A percentile compares a stretch with the other conserved stretches of the same genome.
Evolutionary conservation across 2,113 vertebrate species (phyloP).

Genomic region (Oreochromis tanganicae): DNA sequence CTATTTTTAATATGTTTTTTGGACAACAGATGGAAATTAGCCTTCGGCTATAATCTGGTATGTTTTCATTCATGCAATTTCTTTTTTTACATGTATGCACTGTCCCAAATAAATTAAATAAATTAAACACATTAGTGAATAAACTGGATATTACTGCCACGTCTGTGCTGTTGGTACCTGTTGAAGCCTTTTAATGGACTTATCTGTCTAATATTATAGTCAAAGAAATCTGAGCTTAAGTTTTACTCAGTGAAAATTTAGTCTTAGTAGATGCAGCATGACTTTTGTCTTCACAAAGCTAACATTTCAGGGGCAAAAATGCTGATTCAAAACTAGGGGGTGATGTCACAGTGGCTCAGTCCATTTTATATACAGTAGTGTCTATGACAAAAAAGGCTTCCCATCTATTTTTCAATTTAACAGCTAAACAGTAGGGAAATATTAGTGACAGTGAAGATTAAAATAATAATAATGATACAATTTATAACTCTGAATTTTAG

Average conservation of each 20-base stretch:
- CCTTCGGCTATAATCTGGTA: too few species aligned
- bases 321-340: background rate
- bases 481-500: background rate
- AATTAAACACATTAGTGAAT: background rate
- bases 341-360: background rate
- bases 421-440: background rate
- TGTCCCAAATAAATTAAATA: too few species aligned
- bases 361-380: background rate
- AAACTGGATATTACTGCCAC: background rate
- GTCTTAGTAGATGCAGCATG: background rate
- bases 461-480: background rate
- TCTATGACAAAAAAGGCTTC: background rate
- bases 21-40: too few species aligned
- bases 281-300: background rate
- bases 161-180: background rate
- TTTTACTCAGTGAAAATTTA: background rate
- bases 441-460: background rate
- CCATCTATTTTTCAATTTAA: background rate
- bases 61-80: too few species aligned
- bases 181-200: background rate
- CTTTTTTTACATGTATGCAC: too few species aligned
- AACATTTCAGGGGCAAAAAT: background rate
- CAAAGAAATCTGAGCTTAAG: background rate
- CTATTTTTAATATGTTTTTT: too few species aligned
- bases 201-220: background rate